These are phyloP conservation scores for Sericinus montela DNA, from an alignment of 2,888 invertebrate genomes.

Conservation along the genomic window DNA sequence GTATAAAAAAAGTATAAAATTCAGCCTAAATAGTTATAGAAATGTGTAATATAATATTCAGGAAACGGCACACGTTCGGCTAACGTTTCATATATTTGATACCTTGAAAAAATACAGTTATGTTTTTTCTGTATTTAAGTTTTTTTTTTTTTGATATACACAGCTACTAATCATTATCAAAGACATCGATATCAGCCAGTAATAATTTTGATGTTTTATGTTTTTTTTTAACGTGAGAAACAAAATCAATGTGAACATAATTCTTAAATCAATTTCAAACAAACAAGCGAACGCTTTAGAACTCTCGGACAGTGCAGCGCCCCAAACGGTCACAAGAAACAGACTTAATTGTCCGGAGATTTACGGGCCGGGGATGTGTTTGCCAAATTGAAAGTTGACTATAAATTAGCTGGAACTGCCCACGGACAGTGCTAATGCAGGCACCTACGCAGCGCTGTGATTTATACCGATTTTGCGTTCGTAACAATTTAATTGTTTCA, in stretches of 20 bases:
- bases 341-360: slow-evolving; percentile 62
- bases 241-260: neutral
- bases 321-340: slow-evolving; percentile 54
- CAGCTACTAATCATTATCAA: too few relatives aligned
- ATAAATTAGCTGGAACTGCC: slow-evolving; percentile 55
- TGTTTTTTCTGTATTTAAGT: too few relatives aligned
- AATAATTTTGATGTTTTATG: too few relatives aligned
- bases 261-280: slow-evolving; percentile 11
- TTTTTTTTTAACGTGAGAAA: too few relatives aligned
- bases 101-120: too few relatives aligned
- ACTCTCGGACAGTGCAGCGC: slow-evolving; percentile 28
- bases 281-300: slow-evolving; percentile 16
- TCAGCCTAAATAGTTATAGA: too few relatives aligned
- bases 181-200: too few relatives aligned
- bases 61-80: too few relatives aligned
- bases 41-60: too few relatives aligned
- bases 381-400: slow-evolving; percentile 71
- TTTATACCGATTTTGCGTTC: slow-evolving; percentile 23
- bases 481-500: slow-evolving; percentile 15
- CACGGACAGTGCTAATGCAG: slow-evolving; percentile 32
- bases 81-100: too few relatives aligned
- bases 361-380: slow-evolving; percentile 61
- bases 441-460: slow-evolving; percentile 25
- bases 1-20: too few relatives aligned
- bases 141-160: too few relatives aligned